phyloP scores from a whole-genome alignment of 64 coral and sea anemone species.

The Actinia equina region DNA sequence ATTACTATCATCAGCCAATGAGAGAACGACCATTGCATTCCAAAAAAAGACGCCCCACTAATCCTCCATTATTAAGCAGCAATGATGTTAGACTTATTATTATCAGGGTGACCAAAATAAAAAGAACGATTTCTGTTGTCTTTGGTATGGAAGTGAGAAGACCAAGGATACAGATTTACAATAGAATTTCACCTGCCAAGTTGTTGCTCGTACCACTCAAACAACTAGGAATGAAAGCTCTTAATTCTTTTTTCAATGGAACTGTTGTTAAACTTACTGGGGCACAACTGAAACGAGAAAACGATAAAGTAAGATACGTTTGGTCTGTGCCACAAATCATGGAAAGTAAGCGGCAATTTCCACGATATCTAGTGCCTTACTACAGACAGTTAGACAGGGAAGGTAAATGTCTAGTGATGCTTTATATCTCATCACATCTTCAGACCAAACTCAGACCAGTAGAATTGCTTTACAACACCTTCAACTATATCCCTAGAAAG shows the following conservation, averaged over 20 bases:
- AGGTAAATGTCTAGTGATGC: constrained; percentile 56
- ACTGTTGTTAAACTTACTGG: background rate
- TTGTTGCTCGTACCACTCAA: constrained; percentile 17
- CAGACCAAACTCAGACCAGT: constrained; percentile 30
- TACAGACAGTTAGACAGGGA: constrained; percentile 33
- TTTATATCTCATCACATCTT: constrained; percentile 37
- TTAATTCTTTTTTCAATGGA: constrained; percentile 28
- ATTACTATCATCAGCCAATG: background rate
- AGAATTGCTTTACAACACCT: constrained; percentile 55
- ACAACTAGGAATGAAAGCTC: background rate
- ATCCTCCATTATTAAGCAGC: background rate
- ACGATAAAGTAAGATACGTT: background rate
- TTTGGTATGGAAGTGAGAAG: constrained; percentile 65
- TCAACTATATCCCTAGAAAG: constrained; percentile 38
- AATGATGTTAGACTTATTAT: constrained; percentile 17
- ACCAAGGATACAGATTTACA: constrained; percentile 18
- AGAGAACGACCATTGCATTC: too few relatives aligned
- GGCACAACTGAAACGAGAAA: background rate
- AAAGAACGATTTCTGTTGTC: constrained; percentile 26
- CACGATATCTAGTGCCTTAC: constrained; percentile 39
- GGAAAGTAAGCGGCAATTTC: constrained; percentile 45
- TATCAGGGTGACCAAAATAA: background rate
- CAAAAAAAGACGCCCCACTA: background rate
- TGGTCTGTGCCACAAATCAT: constrained; percentile 34
- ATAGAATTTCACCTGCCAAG: constrained; percentile 20